Evolutionary conservation across 2,888 invertebrate genomes (phyloP).

Genomic region (Campoletis raptor): DNA sequence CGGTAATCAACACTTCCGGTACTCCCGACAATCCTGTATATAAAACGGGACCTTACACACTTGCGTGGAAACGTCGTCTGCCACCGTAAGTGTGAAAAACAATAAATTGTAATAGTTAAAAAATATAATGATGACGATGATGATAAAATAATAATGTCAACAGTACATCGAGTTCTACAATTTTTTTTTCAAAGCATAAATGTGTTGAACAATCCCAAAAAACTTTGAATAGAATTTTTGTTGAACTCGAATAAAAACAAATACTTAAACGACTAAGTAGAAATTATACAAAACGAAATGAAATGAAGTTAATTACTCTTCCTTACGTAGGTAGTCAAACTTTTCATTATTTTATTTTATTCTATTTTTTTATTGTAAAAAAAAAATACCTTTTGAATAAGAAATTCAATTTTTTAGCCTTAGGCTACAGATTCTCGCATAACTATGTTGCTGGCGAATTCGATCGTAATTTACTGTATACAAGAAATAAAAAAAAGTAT

Average conservation of each 20-base stretch:
- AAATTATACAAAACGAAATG: too few species aligned
- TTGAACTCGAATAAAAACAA: neutral
- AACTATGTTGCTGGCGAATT: neutral
- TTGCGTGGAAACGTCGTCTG: constrained; percentile 94
- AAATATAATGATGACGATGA: neutral
- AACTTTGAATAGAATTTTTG: neutral
- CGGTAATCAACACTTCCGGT: constrained; percentile 91
- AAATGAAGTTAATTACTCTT: too few species aligned
- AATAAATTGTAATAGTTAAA: neutral
- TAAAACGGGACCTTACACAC: constrained; percentile 94
- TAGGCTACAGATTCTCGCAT: neutral
- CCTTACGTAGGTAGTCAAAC: neutral
- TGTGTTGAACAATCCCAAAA: neutral
- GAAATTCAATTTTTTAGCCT: neutral
- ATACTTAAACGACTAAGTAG: too few species aligned
- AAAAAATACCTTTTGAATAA: neutral
- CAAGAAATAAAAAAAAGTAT: too few species aligned
- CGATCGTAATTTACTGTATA: too few species aligned
- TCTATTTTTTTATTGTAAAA: neutral
- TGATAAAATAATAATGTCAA: neutral
- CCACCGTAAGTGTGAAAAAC: constrained; percentile 87
- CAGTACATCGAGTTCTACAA: neutral
- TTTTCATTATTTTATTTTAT: neutral
- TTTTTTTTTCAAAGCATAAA: neutral
- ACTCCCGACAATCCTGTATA: constrained; percentile 93